A percentile compares a stretch with the other conserved stretches of the same genome.
These are phyloP conservation scores for Babyrousa celebensis DNA, from an alignment of 2,797 vertebrate genomes.

Conservation along the genomic window DNA sequence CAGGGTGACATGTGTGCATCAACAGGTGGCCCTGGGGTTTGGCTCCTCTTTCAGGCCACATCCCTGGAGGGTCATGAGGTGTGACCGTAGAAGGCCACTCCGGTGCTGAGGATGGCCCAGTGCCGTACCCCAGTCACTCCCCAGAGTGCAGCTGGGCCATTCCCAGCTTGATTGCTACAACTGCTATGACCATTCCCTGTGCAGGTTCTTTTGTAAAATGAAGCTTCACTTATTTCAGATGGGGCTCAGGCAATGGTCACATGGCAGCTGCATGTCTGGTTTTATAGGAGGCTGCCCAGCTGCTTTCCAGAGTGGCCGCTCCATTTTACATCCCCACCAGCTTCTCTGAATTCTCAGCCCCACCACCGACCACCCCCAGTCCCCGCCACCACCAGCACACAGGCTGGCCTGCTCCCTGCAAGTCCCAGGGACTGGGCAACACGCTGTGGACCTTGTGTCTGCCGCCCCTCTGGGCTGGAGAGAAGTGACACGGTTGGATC, in stretches of 20 bases:
- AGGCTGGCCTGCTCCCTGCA: too few species aligned
- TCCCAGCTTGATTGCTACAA: neutral
- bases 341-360: neutral
- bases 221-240: neutral
- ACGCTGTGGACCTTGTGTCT: neutral
- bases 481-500: too few species aligned
- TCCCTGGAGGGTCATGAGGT: neutral
- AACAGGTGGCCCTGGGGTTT: neutral
- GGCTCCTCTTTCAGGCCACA: rapidly evolving
- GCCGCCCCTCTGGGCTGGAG: neutral
- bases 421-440: too few species aligned
- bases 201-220: neutral
- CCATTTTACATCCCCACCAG: neutral
- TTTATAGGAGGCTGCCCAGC: neutral
- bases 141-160: neutral
- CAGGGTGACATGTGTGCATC: rapidly evolving
- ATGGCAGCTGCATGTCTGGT: neutral
- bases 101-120: neutral
- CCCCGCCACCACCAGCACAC: neutral
- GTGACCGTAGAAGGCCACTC: neutral
- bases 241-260: neutral
- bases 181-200: neutral
- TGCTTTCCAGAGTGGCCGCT: neutral
- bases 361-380: too few species aligned
- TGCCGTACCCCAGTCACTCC: neutral